phyloP scores from a whole-genome alignment of 2,797 vertebrate species.

The Gastrophryne carolinensis region DNA sequence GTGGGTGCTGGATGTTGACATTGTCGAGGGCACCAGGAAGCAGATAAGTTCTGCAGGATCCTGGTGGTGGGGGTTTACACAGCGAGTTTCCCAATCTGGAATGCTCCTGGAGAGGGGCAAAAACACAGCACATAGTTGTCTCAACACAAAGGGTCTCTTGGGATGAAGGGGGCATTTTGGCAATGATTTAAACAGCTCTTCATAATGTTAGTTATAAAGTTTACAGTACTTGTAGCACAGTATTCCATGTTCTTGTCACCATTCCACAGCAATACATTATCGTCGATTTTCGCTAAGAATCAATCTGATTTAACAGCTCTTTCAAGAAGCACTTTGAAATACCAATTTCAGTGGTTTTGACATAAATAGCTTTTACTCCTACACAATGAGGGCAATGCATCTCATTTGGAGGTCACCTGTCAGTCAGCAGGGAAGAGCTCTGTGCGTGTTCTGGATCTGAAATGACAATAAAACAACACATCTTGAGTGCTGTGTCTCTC shows the following conservation, averaged over 20 bases:
- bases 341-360: slow-evolving; percentile 38
- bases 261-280: slow-evolving; percentile 2
- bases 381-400: slow-evolving; percentile 38
- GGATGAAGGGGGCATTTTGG: not conserved
- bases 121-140: too few species aligned
- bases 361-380: slow-evolving; percentile 31
- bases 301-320: slow-evolving; percentile 18
- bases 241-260: slow-evolving; percentile 2
- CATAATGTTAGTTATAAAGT: not conserved
- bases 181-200: not conserved
- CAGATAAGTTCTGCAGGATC: too few species aligned
- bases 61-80: too few species aligned
- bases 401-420: slow-evolving; percentile 45
- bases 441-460: slow-evolving; percentile 28
- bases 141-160: not conserved
- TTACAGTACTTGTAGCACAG: not conserved
- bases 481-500: not conserved
- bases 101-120: too few species aligned
- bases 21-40: too few species aligned
- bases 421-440: slow-evolving; percentile 26
- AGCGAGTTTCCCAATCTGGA: too few species aligned
- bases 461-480: not conserved
- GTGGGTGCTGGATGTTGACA: too few species aligned
- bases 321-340: slow-evolving; percentile 34
- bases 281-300: slow-evolving; percentile 13